A percentile compares a stretch with the other conserved stretches of the same genome.
Conservation (phyloP, 2,113 vertebrate genomes). For the Mustela lutreola region DNA sequence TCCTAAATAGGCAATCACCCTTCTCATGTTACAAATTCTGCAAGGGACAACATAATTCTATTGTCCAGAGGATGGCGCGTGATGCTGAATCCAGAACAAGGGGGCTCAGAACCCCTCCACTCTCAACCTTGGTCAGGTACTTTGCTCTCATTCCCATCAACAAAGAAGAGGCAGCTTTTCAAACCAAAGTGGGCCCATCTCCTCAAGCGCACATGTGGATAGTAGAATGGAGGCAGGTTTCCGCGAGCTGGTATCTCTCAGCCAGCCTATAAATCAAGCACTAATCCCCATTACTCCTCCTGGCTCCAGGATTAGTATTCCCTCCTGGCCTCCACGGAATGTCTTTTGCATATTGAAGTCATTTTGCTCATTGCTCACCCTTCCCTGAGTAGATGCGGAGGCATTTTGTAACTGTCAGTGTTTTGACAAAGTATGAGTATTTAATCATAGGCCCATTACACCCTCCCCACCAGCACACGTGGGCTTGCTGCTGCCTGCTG, state of each 20-base stretch:
- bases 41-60: not conserved
- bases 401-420: conserved; percentile 63
- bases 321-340: conserved; percentile 47
- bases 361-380: conserved; percentile 73
- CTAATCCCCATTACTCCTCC: conserved; percentile 63
- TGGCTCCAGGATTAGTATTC: conserved; percentile 66
- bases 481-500: not conserved
- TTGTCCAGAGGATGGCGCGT: not conserved
- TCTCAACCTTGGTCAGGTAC: not conserved
- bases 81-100: not conserved
- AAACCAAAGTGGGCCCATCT: not conserved
- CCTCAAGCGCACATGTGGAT: fast-evolving
- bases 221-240: not conserved
- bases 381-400: conserved; percentile 59
- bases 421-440: conserved; percentile 71
- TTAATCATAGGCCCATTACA: conserved; percentile 65
- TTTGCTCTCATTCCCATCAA: not conserved
- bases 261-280: conserved; percentile 73
- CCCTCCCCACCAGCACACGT: not conserved
- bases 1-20: not conserved
- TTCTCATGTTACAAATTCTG: not conserved
- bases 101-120: not conserved
- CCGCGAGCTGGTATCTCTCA: conserved; percentile 56
- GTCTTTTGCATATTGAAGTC: conserved; percentile 78
- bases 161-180: not conserved